Evolutionary conservation across 2,888 invertebrate genomes (phyloP).

Genomic region (Zaprionus lineosus): DNA sequence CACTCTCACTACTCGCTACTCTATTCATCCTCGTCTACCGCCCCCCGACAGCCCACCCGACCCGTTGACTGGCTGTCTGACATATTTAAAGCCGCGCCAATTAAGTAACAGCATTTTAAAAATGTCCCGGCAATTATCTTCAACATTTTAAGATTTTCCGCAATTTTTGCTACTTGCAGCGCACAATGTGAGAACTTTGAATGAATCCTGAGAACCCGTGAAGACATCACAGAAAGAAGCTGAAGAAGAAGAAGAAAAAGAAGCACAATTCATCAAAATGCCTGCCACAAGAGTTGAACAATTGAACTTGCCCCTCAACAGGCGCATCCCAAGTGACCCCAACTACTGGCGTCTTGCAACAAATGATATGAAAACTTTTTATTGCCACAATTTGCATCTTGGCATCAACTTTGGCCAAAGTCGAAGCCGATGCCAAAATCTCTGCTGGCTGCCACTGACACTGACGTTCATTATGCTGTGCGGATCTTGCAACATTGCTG

Average conservation of each 20-base stretch:
- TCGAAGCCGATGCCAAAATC: no score
- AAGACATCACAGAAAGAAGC: conserved; percentile 20
- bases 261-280: no score
- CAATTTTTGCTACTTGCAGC: conserved; percentile 40
- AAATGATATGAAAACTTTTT: conserved; percentile 79
- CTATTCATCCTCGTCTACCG: no score
- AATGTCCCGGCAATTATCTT: conserved; percentile 45
- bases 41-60: no score
- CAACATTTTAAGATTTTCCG: conserved; percentile 26
- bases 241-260: conserved; percentile 20
- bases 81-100: conserved; percentile 62
- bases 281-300: conserved; percentile 66
- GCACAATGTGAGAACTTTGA: conserved; percentile 30
- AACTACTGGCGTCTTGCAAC: conserved; percentile 71
- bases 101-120: conserved; percentile 52
- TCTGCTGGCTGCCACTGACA: conserved; percentile 80
- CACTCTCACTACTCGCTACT: no score
- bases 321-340: conserved; percentile 31
- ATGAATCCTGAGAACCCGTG: conserved; percentile 30
- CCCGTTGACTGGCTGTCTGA: conserved; percentile 7
- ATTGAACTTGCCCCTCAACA: conserved; percentile 56
- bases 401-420: conserved; percentile 79
- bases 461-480: conserved; percentile 79
- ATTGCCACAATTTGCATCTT: conserved; percentile 75
- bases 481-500: conserved; percentile 30